Percentiles rank a stretch among this genome's conserved stretches.
phyloP scores from a whole-genome alignment of 2,888 invertebrate species.

The Lasioglossum leucozonium region DNA sequence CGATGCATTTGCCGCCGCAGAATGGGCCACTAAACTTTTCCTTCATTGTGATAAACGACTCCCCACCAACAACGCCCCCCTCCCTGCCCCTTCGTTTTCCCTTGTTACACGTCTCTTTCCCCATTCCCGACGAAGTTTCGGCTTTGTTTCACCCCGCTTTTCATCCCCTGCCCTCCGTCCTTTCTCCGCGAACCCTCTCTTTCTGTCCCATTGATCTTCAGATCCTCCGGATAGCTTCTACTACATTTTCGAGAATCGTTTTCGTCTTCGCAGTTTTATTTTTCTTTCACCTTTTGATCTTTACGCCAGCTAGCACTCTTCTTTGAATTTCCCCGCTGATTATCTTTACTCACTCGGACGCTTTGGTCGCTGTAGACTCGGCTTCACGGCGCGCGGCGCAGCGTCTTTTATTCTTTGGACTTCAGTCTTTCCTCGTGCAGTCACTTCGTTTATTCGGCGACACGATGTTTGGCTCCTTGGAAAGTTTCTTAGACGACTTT shows the following conservation, averaged over 20 bases:
- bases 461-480: background rate
- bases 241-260: background rate
- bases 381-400: background rate
- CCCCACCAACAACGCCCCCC: background rate
- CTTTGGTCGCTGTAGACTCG: background rate
- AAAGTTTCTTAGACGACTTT: background rate
- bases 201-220: background rate
- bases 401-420: background rate
- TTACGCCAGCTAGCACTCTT: background rate
- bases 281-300: constrained; percentile 6
- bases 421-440: background rate
- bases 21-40: constrained; percentile 57
- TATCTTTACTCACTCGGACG: background rate
- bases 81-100: background rate
- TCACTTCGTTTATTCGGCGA: background rate
- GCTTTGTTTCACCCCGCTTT: constrained; percentile 10
- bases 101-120: background rate
- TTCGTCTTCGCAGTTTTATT: background rate
- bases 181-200: background rate
- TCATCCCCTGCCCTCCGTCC: background rate
- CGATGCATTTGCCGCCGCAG: constrained; percentile 41
- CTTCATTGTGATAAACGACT: constrained; percentile 53
- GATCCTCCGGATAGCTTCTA: background rate
- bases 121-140: background rate
- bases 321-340: background rate